phyloP scores from a whole-genome alignment of 2,797 vertebrate genomes.

The Dendrocincla tyrannina region DNA sequence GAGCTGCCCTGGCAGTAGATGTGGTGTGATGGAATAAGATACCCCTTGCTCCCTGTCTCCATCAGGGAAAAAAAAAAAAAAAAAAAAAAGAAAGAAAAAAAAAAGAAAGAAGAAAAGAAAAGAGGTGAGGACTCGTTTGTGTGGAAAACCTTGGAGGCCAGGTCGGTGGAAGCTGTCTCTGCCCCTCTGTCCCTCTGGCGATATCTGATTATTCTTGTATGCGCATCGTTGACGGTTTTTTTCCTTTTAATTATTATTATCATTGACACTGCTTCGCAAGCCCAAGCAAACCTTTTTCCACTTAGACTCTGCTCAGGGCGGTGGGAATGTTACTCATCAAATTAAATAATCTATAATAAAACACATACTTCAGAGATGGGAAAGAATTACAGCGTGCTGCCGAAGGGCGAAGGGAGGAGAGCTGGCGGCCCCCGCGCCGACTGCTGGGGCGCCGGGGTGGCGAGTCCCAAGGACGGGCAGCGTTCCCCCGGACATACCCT shows the following conservation, averaged over 20 bases:
- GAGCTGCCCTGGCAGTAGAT: neutral
- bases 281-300: conserved; percentile 36
- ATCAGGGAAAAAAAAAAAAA: too few species aligned
- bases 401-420: neutral
- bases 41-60: neutral
- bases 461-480: neutral
- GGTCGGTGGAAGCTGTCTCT: neutral
- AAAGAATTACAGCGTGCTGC: neutral
- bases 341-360: conserved; percentile 51
- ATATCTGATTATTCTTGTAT: neutral
- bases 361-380: conserved; percentile 19
- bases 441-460: neutral
- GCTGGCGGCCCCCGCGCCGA: neutral
- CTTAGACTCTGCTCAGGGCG: conserved; percentile 21
- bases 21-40: neutral
- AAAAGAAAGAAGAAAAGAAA: neutral
- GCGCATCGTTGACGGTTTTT: neutral
- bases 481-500: neutral
- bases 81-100: too few species aligned
- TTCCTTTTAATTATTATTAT: neutral
- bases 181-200: neutral
- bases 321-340: conserved; percentile 21
- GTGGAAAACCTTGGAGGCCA: neutral
- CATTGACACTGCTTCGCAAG: neutral
- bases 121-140: neutral